A percentile compares a stretch with the other conserved stretches of the same genome.
Conservation (phyloP, 1,140 invertebrate species). For the Drosophila leontia region DNA sequence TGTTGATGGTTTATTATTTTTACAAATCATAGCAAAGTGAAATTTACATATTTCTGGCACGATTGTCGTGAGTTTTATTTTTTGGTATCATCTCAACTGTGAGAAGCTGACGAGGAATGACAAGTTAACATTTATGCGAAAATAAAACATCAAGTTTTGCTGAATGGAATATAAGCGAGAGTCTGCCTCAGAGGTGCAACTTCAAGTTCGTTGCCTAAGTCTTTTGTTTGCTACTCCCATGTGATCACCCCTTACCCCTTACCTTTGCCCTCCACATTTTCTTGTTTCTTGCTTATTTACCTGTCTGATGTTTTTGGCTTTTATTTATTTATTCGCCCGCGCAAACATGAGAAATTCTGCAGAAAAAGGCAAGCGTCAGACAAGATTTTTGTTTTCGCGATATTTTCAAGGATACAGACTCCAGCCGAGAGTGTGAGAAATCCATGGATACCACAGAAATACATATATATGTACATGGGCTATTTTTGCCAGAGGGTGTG, state of each 20-base stretch:
- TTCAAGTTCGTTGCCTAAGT: conserved; percentile 49
- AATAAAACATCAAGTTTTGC: conserved; percentile 24
- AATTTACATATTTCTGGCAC: conserved; percentile 71
- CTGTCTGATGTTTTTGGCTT: conserved; percentile 22
- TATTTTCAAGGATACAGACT: conserved; percentile 70
- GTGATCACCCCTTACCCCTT: conserved; percentile 21
- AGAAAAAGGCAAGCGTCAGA: conserved; percentile 53
- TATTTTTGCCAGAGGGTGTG: conserved; percentile 18
- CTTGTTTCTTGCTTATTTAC: conserved; percentile 31
- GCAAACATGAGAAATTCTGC: conserved; percentile 56
- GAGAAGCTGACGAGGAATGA: conserved; percentile 25
- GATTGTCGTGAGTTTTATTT: conserved; percentile 55
- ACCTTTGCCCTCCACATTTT: conserved; percentile 1
- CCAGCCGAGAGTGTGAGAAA: conserved; percentile 54
- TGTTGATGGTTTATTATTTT: conserved; percentile 50
- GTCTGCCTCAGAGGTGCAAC: conserved; percentile 4
- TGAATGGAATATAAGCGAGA: conserved; percentile 20
- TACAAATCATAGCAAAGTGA: conserved; percentile 60
- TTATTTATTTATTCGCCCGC: conserved; percentile 34
- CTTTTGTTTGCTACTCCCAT: conserved; percentile 60
- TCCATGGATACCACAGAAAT: not conserved
- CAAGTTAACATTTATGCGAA: conserved; percentile 34
- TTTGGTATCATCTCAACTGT: conserved; percentile 25
- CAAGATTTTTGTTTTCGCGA: conserved; percentile 63
- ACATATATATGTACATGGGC: not conserved